Conservation (phyloP, 2,797 vertebrate species). For the Xenops minutus region DNA sequence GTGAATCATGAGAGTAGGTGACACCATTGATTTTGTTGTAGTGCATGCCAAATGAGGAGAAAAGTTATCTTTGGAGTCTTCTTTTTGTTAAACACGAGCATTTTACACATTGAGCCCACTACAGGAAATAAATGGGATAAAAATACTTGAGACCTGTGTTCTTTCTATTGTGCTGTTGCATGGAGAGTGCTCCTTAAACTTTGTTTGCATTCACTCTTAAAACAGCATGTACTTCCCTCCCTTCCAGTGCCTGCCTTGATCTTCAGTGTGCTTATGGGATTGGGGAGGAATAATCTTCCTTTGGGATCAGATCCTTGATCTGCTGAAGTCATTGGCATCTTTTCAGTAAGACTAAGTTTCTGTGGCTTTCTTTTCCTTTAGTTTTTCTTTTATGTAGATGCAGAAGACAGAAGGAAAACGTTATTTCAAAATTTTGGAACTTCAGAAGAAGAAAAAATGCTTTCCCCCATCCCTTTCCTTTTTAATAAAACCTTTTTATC, state of each 20-base stretch:
- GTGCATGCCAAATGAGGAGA: background rate
- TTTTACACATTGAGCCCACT: background rate
- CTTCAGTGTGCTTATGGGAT: accelerated
- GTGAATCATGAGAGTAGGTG: slow-evolving; percentile 82
- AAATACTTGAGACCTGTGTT: background rate
- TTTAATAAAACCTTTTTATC: background rate
- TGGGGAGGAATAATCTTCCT: background rate
- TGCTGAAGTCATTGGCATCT: background rate
- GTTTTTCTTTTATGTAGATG: background rate
- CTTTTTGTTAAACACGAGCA: background rate
- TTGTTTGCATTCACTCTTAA: background rate
- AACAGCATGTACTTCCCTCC: background rate
- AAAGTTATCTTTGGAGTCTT: background rate
- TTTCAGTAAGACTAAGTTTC: background rate
- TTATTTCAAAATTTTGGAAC: background rate
- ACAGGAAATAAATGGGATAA: background rate
- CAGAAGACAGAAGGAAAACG: background rate
- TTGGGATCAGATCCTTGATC: background rate
- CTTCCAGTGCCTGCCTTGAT: background rate
- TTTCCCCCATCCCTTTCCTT: background rate
- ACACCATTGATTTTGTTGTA: background rate
- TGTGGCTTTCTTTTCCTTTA: background rate
- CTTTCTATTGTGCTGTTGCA: background rate
- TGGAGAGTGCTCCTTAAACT: background rate
- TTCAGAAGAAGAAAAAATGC: background rate